These are phyloP conservation scores for Willowsia nigromaculata DNA, from an alignment of 2,888 invertebrate genomes.

Conservation along the genomic window DNA sequence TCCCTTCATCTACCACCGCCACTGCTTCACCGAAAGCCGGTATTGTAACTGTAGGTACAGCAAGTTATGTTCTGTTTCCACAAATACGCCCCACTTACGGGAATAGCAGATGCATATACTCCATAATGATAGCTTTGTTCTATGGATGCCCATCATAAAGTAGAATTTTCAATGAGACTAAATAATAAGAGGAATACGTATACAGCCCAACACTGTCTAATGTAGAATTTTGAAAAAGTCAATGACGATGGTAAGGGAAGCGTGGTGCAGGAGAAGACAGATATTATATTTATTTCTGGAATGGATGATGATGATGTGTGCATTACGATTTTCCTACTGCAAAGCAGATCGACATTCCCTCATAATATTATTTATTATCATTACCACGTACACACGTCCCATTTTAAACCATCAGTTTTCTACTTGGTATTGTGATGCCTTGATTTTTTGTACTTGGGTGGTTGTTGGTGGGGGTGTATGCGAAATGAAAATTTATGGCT, in stretches of 20 bases:
- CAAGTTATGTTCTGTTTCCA: not conserved
- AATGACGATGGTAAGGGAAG: not conserved
- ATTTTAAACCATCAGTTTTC: not conserved
- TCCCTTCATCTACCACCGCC: slow-evolving; percentile 10
- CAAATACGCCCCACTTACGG: slow-evolving; percentile 10
- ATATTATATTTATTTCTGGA: not conserved
- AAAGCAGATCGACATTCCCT: slow-evolving; percentile 37
- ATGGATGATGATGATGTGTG: not conserved
- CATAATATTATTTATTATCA: slow-evolving; percentile 27
- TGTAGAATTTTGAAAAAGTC: slow-evolving; percentile 8
- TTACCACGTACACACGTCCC: not conserved
- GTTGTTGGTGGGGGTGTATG: not conserved
- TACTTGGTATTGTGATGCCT: not conserved
- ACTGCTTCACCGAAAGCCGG: not conserved
- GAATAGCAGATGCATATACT: not conserved
- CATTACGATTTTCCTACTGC: not conserved
- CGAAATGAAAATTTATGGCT: slow-evolving; percentile 44
- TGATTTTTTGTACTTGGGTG: not conserved
- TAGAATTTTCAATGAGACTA: slow-evolving; percentile 62
- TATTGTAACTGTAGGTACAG: not conserved
- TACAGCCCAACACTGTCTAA: not conserved
- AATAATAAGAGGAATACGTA: slow-evolving; percentile 23
- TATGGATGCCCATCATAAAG: slow-evolving; percentile 28
- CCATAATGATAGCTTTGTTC: not conserved
- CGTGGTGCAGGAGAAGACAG: not conserved